Conservation (phyloP, 2,113 vertebrate species). For the Pholis gunnellus region DNA sequence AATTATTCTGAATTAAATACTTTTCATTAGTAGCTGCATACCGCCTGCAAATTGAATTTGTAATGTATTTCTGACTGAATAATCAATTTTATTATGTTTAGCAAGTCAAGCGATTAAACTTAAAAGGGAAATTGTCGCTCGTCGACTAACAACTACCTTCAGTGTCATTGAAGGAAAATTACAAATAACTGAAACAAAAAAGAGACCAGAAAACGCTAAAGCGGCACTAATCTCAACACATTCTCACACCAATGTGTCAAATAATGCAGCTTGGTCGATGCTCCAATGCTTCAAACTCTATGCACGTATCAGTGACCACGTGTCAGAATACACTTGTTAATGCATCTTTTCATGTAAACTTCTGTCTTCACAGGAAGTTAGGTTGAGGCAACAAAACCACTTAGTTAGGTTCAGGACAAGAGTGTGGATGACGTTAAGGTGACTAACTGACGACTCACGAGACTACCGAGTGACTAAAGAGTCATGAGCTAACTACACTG, state of each 20-base stretch:
- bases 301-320: not conserved
- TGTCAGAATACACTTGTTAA: not conserved
- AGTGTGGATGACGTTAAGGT: not conserved
- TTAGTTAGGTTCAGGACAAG: not conserved
- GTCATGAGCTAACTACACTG: too few species aligned
- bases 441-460: too few species aligned
- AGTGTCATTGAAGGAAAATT: not conserved
- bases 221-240: not conserved
- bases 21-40: not conserved
- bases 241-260: too few species aligned
- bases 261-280: too few species aligned
- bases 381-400: too few species aligned
- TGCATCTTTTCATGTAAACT: too few species aligned
- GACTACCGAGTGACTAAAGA: too few species aligned
- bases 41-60: not conserved
- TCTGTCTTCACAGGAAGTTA: too few species aligned
- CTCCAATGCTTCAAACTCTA: too few species aligned
- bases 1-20: not conserved
- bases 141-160: not conserved
- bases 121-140: not conserved
- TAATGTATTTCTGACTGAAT: too few species aligned
- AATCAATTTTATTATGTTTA: too few species aligned
- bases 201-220: not conserved
- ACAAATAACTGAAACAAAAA: too few species aligned
- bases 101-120: not conserved